Base-by-base conservation (phyloP, 1,140 invertebrate species). In the Microvelia longipes region DNA sequence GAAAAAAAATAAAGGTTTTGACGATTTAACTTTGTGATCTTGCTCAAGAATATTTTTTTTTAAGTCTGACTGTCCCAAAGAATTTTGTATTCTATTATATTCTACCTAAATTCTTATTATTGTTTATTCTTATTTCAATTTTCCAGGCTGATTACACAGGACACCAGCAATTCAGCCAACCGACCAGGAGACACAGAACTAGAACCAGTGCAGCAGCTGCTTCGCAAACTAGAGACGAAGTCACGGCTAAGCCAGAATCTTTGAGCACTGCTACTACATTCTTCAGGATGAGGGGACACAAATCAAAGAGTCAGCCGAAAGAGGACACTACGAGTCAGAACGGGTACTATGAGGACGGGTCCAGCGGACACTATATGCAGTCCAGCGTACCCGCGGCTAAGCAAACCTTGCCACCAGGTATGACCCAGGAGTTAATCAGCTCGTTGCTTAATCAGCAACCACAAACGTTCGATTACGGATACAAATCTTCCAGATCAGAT, bases 401-500 rank as follows among this genome's bases (percentile, higher is more conserved):
- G 5, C 62, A 64, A 64, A 2, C 15, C 5, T 5, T 26, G 24
- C 69, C 69, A 35, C 69, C 69, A 35, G 69, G 69, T 2, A 70
- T 70, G 69, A 70, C 63, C 26, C 63, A 66, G 5, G 69, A 70
- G 27, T 65, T 70, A 2, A 70, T 70, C 64, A 64, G 61, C 29
- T 60, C 69, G 1, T 61, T 70, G 25, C 69, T 70, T 66, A 29
- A 28, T 14, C 69, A 70, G 29, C 63, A 70, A 50, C 69, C 69
- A 15, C 69, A 70, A 25, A 70, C 27, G 61, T 70, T 70, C 28
- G 62, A 64, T 64, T 64, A 70, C 30, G 69, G 64, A 1, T 28
- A 35, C 15, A 70, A 70, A 70, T 24, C 62, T 14, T 24, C 25
- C 13, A 64, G 50, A 19, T 60, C 35, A 50, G 35, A 50, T 50